phyloP scores from a whole-genome alignment of 2,888 invertebrate species.

The Slavum lentiscoides region DNA sequence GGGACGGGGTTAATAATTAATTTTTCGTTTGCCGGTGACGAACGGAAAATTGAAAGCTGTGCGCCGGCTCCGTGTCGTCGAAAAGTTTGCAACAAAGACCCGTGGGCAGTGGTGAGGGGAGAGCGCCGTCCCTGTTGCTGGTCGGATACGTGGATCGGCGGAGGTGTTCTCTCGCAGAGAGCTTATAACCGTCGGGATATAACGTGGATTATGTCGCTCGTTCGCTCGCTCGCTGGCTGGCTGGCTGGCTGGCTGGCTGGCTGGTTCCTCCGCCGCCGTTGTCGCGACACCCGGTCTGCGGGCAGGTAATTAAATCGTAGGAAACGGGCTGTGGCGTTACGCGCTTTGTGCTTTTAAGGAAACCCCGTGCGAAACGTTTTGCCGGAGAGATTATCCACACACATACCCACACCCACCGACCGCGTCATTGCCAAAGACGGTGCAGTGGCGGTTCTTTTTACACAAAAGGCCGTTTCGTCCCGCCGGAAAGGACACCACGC shows the following conservation, averaged over 20 bases:
- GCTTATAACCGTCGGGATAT: constrained; percentile 42
- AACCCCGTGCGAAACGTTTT: constrained; percentile 49
- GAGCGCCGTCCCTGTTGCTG: too few species aligned
- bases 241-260: too few species aligned
- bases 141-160: background rate
- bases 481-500: too few species aligned
- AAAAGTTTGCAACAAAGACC: constrained; percentile 42
- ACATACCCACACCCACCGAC: too few species aligned
- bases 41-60: constrained; percentile 43
- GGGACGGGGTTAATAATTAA: constrained; percentile 37
- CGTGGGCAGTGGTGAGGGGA: background rate
- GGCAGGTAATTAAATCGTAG: constrained; percentile 53
- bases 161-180: background rate
- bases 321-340: constrained; percentile 24
- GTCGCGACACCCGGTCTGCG: constrained; percentile 6
- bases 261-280: background rate
- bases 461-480: too few species aligned
- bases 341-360: constrained; percentile 46
- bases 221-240: background rate
- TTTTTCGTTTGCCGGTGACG: constrained; percentile 47
- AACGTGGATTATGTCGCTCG: constrained; percentile 40
- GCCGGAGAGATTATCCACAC: constrained; percentile 34
- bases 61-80: background rate
- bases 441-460: constrained; percentile 11
- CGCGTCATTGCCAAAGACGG: background rate